Base-by-base conservation (phyloP, 2,797 vertebrate genomes). In the Avahi laniger region DNA sequence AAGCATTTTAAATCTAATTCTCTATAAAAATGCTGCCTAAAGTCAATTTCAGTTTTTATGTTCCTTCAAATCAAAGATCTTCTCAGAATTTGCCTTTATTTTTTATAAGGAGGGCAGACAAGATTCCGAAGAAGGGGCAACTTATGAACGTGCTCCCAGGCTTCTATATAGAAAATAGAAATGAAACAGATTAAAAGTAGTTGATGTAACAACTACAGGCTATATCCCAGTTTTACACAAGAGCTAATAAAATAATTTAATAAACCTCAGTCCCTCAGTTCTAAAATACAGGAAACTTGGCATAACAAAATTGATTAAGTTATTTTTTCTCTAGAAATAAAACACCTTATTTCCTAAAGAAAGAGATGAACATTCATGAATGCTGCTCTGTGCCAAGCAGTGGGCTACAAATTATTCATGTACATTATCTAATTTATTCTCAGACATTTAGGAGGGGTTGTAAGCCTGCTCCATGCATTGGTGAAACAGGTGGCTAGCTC, bases 31-130 rank as follows among this genome's bases (percentile, higher is more conserved):
- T 69, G 17, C 6, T 73, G 24, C 10, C 50, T 26, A 91, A 93
- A 94, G 38, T 80, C 54, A 57, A 81, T 84, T 95, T 96, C 26
- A 75, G 20, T 59, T 83, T n/a, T 35, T 85, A n/a, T 78, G 10
- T 85, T 90, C 4, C 26, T 50, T 81, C 11, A 85, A 65, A 90
- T 82, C 52, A 89, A 93, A 89, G 7, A 72, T 57, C 50, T 87
- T 83, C 24, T 82, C 41, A 96, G 57, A 81, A 73, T 59, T 83
- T 98, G n/a, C 3, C 54, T 96, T 88, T 89, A 54, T 75, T 24
- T 18, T 89, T 67, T 83, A 22, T 41, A 65, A 70, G 52, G 5
- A 75, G 0, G 20, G 1, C 20, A 93, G 43, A 43, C 24, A 65
- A 7, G 38, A 80, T 67, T 75, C 50, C 78, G 75, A 75, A 72